Evolutionary conservation across 1,140 invertebrate species (phyloP).

Genomic region (Lithobius niger): DNA sequence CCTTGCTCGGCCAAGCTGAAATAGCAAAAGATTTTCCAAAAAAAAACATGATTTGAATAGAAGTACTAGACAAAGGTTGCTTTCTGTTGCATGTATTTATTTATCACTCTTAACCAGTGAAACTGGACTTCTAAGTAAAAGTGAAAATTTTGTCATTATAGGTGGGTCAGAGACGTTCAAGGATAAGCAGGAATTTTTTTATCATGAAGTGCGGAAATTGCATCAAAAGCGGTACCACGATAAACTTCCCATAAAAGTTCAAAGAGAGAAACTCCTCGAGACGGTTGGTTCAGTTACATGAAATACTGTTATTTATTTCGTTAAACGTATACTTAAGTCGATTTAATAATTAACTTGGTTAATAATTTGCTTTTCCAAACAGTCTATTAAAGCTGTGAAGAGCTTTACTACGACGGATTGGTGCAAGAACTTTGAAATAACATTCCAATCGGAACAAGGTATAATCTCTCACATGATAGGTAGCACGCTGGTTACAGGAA

Average conservation of each 20-base stretch:
- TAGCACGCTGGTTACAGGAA: neutral
- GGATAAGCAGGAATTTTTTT: constrained; percentile 90
- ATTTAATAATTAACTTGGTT: neutral
- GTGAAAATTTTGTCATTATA: constrained; percentile 19
- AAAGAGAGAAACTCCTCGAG: constrained; percentile 62
- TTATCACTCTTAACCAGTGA: constrained; percentile 1
- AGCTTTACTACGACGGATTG: constrained; percentile 66
- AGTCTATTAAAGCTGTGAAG: constrained; percentile 59
- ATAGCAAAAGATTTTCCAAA: too few relatives aligned
- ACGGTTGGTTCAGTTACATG: constrained; percentile 39
- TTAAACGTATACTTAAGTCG: too few relatives aligned
- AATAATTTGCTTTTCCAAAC: constrained; percentile 13
- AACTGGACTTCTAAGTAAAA: neutral
- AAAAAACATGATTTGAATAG: neutral
- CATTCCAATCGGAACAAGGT: constrained; percentile 82
- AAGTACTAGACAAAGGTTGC: too few relatives aligned
- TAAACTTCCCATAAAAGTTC: constrained; percentile 60
- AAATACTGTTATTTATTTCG: too few relatives aligned
- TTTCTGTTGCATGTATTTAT: constrained; percentile 6
- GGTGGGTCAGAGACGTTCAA: constrained; percentile 87
- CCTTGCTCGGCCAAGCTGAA: too few relatives aligned
- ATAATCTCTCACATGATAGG: constrained; percentile 16
- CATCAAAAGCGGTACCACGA: constrained; percentile 74
- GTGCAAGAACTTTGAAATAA: constrained; percentile 86
- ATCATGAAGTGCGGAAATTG: constrained; percentile 76